phyloP scores from a whole-genome alignment of 2,113 vertebrate genomes.

The Phaetusa simplex region DNA sequence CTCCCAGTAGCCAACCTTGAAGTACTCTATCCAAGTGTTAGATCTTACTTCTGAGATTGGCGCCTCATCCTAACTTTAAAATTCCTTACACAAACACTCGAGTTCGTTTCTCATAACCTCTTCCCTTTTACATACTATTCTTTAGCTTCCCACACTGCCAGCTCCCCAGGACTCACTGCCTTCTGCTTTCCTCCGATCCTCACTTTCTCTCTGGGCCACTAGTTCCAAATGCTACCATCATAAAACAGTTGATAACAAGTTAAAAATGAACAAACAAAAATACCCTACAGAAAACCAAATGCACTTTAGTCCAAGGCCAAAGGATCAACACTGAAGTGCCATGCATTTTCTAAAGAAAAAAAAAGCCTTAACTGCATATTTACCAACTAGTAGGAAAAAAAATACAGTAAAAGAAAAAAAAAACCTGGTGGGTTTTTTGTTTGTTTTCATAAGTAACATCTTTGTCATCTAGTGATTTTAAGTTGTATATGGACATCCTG shows the following conservation, averaged over 20 bases:
- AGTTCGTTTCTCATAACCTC: neutral
- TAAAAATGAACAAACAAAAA: neutral
- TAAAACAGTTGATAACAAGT: neutral
- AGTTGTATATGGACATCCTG: neutral
- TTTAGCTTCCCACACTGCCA: neutral
- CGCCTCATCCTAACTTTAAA: neutral
- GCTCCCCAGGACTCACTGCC: neutral
- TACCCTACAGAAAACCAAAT: neutral
- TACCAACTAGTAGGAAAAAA: neutral
- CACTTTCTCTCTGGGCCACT: neutral
- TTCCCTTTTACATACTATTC: neutral
- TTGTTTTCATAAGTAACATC: neutral
- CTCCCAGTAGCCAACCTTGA: neutral
- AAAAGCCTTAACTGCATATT: neutral
- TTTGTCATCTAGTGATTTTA: neutral
- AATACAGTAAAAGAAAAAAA: neutral
- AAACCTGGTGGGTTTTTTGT: accelerated
- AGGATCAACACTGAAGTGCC: neutral
- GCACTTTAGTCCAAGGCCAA: neutral
- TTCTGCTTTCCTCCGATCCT: neutral
- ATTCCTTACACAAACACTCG: neutral
- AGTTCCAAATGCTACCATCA: neutral
- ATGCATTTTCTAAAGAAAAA: neutral
- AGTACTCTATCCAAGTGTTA: neutral
- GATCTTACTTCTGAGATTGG: neutral